Evolutionary conservation across 2,888 invertebrate species (phyloP), one percentile per base, ranked within the genome.

Genomic region (Pelosia muscerda): DNA sequence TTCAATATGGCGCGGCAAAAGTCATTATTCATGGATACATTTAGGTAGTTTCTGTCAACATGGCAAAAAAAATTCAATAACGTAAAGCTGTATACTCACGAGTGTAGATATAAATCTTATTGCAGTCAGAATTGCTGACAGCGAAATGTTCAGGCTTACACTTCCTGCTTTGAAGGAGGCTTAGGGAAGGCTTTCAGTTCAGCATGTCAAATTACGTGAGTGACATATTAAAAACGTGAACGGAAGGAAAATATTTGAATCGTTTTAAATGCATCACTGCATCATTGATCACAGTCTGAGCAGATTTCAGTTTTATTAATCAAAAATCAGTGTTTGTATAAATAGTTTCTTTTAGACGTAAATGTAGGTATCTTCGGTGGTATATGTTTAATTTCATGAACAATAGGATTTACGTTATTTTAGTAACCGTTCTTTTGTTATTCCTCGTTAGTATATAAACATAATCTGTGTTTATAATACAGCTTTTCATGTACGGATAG

Each of bases 361-460:
- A 34, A 11, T 34, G 2, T n/a, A n/a, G n/a, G n/a, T 3, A 34
- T 34, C 34, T 34, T 34, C 34, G 34, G 34, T 28, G 6, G 28
- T 4, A 28, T 28, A 28, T 34, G 34, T 42, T 19, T n/a, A n/a
- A 49, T 49, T 49, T 49, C 49, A n/a, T n/a, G 49, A 49, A n/a
- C 49, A 49, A 49, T 2, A n/a, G n/a, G n/a, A 49, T 49, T 49
- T 49, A n/a, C n/a, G 8, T 6, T n/a, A 49, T 49, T 49, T 49
- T 49, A 49, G 49, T 49, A 42, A 42, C 49, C 19, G 49, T 49
- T 49, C 49, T 49, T 19, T 49, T 49, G 49, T 49, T 49, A 19
- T 49, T 49, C n/a, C 49, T 49, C 49, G 49, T 42, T n/a, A 49
- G 49, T 49, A 49, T 49, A 49, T 49, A 49, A 49, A 49, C 49